Percentiles rank a stretch among this genome's conserved stretches.
These are phyloP conservation scores for Chlorocebus sabaeus DNA, from an alignment of 2,113 vertebrate species.

Conservation along the genomic window DNA sequence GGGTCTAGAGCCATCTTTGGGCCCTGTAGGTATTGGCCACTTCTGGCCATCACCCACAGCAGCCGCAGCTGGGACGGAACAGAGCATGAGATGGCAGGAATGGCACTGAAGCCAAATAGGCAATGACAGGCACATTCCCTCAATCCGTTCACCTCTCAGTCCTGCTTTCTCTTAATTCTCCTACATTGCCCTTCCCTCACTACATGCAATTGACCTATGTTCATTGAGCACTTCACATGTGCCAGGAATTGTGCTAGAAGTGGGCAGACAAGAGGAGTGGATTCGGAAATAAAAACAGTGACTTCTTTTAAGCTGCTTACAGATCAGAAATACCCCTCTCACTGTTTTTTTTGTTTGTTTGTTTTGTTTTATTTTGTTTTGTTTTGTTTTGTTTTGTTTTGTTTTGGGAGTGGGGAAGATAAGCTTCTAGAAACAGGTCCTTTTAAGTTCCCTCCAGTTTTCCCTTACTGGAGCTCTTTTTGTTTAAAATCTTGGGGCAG, in stretches of 20 bases:
- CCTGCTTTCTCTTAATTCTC: background rate
- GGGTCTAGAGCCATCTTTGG: background rate
- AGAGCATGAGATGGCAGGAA: background rate
- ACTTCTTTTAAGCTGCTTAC: background rate
- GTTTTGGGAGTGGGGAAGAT: too few relatives aligned
- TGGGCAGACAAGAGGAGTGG: fast-evolving
- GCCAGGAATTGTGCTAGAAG: background rate
- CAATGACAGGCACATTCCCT: too few relatives aligned
- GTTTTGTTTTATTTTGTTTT: too few relatives aligned
- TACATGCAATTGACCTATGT: background rate
- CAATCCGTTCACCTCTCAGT: background rate
- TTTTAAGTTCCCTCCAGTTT: background rate
- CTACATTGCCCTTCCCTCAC: background rate
- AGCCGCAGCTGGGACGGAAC: background rate
- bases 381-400: too few relatives aligned
- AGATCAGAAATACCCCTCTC: background rate
- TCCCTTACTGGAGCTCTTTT: background rate
- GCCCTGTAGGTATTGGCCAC: fast-evolving
- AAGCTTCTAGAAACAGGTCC: background rate
- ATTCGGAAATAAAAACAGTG: background rate
- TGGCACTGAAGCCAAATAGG: background rate
- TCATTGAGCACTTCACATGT: background rate
- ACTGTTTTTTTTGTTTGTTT: fast-evolving
- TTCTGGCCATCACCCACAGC: background rate
- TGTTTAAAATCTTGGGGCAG: background rate